A percentile compares a stretch with the other conserved stretches of the same genome.
Conservation (phyloP, 1,140 invertebrate genomes). For the Philotrypesis tridentata region DNA sequence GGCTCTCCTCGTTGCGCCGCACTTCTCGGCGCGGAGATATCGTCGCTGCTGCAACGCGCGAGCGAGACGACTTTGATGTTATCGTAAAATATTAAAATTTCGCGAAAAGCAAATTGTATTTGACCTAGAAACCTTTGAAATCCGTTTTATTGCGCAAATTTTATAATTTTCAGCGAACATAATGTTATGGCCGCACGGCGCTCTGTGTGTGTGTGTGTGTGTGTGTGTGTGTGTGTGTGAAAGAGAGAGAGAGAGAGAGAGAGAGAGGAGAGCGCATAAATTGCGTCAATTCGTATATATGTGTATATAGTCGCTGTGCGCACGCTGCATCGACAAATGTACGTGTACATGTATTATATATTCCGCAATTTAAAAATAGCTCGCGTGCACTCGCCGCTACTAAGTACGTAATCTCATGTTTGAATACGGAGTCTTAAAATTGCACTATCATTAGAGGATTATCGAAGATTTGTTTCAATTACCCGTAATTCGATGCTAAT, state of each 20-base stretch:
- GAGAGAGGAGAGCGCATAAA: no score
- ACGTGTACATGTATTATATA: no score
- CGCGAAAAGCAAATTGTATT: neutral
- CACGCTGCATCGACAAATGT: no score
- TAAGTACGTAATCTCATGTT: neutral
- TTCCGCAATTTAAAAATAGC: neutral
- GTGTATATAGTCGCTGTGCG: no score
- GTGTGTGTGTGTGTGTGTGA: no score
- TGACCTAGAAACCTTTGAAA: neutral
- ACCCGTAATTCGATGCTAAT: neutral
- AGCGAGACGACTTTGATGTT: neutral
- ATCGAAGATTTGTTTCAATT: neutral
- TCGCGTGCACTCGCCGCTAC: neutral
- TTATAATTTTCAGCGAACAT: neutral
- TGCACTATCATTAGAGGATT: neutral
- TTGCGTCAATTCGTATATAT: no score
- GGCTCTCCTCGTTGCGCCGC: no score
- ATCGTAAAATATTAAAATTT: slow-evolving; percentile 9
- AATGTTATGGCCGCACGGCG: no score
- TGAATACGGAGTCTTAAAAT: neutral
- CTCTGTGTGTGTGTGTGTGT: no score
- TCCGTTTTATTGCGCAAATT: neutral
- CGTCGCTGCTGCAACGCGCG: no score
- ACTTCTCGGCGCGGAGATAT: no score
- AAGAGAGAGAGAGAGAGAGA: no score